phyloP scores from a whole-genome alignment of 2,797 vertebrate genomes.

The Danio kyathit region DNA sequence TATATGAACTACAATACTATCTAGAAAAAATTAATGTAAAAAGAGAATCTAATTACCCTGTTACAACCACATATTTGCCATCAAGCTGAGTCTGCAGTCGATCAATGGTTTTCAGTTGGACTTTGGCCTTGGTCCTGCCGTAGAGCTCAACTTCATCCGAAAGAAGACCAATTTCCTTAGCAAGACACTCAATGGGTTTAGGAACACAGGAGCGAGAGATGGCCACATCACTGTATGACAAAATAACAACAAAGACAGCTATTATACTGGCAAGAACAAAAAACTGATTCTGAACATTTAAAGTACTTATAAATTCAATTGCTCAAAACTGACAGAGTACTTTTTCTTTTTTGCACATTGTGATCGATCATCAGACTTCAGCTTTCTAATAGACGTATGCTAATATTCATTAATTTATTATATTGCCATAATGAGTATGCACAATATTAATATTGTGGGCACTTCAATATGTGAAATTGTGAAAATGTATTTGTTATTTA shows the following conservation, averaged over 20 bases:
- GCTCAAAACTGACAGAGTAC: too few relatives aligned
- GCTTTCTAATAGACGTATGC: too few relatives aligned
- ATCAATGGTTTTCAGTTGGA: conserved; percentile 84
- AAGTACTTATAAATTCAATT: too few relatives aligned
- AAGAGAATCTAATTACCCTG: conserved; percentile 81
- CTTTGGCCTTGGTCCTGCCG: conserved; percentile 93
- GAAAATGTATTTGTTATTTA: too few relatives aligned
- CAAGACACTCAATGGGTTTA: conserved; percentile 85
- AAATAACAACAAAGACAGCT: neutral
- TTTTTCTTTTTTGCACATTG: too few relatives aligned
- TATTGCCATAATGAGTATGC: too few relatives aligned
- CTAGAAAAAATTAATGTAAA: neutral
- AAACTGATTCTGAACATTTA: neutral
- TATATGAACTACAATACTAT: neutral
- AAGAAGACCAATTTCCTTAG: conserved; percentile 88
- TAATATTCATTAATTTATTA: too few relatives aligned
- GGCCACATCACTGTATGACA: conserved; percentile 86
- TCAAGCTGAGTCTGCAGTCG: conserved; percentile 87
- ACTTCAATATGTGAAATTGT: too few relatives aligned
- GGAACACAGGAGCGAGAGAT: conserved; percentile 90
- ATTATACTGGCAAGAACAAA: conserved; percentile 4
- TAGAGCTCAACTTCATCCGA: conserved; percentile 92
- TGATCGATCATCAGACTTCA: too few relatives aligned
- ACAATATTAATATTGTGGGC: too few relatives aligned
- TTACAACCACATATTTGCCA: conserved; percentile 97